Conservation (phyloP, 2,113 vertebrate genomes). For the Ptilorrhoa leucosticta region DNA sequence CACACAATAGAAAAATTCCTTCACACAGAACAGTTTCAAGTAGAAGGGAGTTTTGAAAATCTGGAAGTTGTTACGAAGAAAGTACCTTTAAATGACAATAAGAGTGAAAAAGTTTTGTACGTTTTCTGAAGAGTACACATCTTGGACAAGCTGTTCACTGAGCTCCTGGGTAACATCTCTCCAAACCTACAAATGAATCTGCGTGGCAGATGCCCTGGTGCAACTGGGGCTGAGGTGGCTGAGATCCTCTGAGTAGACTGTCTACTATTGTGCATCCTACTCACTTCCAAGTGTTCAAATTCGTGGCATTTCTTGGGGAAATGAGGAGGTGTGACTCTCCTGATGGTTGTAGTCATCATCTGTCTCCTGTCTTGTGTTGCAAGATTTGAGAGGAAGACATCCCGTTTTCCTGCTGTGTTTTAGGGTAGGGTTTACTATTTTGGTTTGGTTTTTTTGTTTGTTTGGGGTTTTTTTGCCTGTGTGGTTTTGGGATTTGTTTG, state of each 20-base stretch:
- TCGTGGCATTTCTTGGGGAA: neutral
- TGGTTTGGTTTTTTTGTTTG: no score
- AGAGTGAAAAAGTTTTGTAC: neutral
- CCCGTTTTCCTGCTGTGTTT: neutral
- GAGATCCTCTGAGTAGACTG: neutral
- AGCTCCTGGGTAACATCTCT: neutral
- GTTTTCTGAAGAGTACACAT: neutral
- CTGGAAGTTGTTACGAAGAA: neutral
- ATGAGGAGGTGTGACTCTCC: neutral
- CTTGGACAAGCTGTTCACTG: neutral
- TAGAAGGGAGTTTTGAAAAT: neutral
- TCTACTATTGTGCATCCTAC: neutral
- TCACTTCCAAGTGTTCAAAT: neutral
- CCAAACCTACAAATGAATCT: neutral
- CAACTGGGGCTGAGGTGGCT: neutral
- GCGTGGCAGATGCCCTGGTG: neutral
- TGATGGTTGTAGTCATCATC: neutral
- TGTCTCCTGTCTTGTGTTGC: neutral
- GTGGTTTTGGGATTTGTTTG: neutral
- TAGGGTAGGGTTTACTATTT: fast-evolving
- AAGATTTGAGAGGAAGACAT: neutral
- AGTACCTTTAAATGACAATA: neutral
- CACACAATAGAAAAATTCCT: neutral
- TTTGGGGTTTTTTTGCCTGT: neutral
- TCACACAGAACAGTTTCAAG: neutral